Conservation (phyloP, 92 coral and sea anemone species). For the Epizoanthus illoricatus region DNA sequence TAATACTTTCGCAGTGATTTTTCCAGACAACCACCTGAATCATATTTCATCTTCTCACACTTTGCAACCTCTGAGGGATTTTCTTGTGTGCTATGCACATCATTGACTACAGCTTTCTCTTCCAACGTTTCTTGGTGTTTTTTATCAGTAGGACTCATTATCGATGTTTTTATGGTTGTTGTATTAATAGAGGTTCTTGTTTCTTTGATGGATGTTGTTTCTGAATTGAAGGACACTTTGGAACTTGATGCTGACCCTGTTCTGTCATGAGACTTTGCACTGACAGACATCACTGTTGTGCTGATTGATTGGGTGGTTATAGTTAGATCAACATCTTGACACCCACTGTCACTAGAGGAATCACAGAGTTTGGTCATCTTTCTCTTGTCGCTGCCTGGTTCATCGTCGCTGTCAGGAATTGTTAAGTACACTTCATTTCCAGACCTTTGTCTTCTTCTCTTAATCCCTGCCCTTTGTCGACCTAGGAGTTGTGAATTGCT, state of each 20-base stretch:
- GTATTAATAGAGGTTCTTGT: constrained; percentile 19
- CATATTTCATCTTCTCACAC: background rate
- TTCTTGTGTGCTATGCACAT: background rate
- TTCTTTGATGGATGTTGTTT: constrained; percentile 18
- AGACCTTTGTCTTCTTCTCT: background rate
- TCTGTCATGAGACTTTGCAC: constrained; percentile 13
- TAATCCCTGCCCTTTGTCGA: constrained; percentile 6
- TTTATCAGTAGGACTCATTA: background rate
- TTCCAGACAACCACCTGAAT: constrained; percentile 16
- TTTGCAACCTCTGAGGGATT: background rate
- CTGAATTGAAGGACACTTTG: too few species aligned
- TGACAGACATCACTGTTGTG: constrained; percentile 21
- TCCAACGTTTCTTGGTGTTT: background rate
- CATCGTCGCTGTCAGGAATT: constrained; percentile 30
- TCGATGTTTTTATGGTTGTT: constrained; percentile 2
- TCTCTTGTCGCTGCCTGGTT: background rate
- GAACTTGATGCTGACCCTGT: background rate
- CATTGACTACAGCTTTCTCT: background rate
- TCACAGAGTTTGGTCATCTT: background rate
- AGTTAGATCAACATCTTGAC: constrained; percentile 7
- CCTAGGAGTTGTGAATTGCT: background rate
- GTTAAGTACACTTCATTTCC: background rate
- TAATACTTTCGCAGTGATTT: background rate
- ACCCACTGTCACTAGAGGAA: background rate
- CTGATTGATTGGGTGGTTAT: constrained; percentile 15